Base-by-base conservation (phyloP, 2,888 invertebrate species). In the Hemithea aestivaria region DNA sequence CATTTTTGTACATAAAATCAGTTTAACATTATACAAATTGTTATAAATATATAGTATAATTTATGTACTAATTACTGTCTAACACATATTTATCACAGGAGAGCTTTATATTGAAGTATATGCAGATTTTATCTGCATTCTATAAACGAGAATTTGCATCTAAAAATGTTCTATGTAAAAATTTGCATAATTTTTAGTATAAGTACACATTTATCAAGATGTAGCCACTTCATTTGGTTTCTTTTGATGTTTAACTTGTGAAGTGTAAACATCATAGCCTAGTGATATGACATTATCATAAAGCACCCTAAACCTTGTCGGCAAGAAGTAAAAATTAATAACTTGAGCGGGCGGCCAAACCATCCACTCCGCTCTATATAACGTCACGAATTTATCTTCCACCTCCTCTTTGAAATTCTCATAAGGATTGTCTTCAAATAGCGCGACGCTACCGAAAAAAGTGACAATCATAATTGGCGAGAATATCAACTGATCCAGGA, bases 281-380 rank as follows among this genome's bases (percentile, higher is more conserved):
- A 97, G 87, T 16, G 96, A 96, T 67, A 97, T 92, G 0, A 91
- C 90, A 68, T 94, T 97, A 68, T 96, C 96, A 75, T 96, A 98
- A 12, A 98, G 84, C 20, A 98, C 95, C 61, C 98, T 89, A 73
- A 91, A 97, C 58, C 89, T 91, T 6, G 93, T 91, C 1, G 97
- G 96, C 53, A 98, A 75, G 65, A 94, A 91, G 70, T 93, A 96
- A 77, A 98, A 98, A 76, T 98, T 98, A 11, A 98, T 88, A 25
- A 96, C 83, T 77, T 98, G 98, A 0, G 97, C 97, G 0, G 95
- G 94, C 0, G 98, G 97, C 97, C 98, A 98, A 4, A 98, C 91
- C 47, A 95, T 79, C 95, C 96, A 97, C 71, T 98, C 98, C 0
- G 96, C 96, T 9, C 90, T 81, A 66, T 96, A 97, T 16, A 98